Evolutionary conservation across 2,113 vertebrate species (phyloP), one percentile per base, ranked within the genome.

Genomic region (Azemiops feae): DNA sequence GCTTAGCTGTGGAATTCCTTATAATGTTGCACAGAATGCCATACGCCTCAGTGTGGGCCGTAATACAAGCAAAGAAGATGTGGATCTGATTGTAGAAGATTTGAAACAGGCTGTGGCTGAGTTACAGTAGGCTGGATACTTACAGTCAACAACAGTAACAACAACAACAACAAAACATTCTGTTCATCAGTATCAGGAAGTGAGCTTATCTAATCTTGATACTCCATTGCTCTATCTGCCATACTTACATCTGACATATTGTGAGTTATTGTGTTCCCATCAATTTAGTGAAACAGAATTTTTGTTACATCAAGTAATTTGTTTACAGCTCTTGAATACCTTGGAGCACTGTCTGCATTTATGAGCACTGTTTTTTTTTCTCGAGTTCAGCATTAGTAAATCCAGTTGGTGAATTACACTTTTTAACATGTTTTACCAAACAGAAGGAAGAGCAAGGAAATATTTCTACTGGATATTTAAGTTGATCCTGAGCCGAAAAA

Each of bases 11-110:
- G 99, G 99, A 8, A 87, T 99, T 89, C 97, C 98, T 0, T 87
- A 94, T 0, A 96, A 98, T 0, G 98, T 98, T 96, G 99, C 99
- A 0, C 97, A 94, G 74, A 99, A 99, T 0, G 99, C 99, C 0
- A 39, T 99, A 92, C 98, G 99, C 92, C 96, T 99, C 93, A 99
- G 99, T 0, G 97, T 99, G 94, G 99, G 99, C 16, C 97, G 98
- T 7, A 92, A 96, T 87, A 99, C 98, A 22, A 98, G 97, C 4
- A 96, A 86, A 85, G 97, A 97, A 0, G 98, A 99, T 0, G 98
- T 99, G 96, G 99, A 99, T 88, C 93, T 97, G 14, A 97, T 98
- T 0, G 97, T 99, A 96, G 98, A 98, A 95, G 99, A 99, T 96
- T 98, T 99, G 34, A 89, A 96, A 95, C 98, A 97, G 95, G 98